Conservation (phyloP, 1,140 invertebrate genomes). For the Pseudomyrmex gracilis region DNA sequence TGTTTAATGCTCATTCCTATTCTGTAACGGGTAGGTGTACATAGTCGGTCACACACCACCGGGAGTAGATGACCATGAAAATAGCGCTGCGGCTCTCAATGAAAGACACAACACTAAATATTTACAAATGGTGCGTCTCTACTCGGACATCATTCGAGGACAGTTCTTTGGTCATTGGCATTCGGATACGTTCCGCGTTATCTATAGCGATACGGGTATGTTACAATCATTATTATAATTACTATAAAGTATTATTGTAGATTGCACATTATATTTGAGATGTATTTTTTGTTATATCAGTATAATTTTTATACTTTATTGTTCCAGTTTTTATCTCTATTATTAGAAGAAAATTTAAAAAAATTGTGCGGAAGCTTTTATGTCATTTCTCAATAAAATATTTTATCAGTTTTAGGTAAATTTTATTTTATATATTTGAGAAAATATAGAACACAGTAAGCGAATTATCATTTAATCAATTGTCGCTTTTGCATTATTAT, state of each 20-base stretch:
- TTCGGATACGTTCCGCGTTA: constrained; percentile 94
- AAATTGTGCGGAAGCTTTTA: no score
- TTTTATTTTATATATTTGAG: neutral
- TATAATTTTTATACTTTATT: neutral
- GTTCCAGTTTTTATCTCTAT: neutral
- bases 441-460: no score
- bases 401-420: neutral
- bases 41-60: constrained; percentile 96
- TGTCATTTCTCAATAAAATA: neutral
- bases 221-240: neutral
- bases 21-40: constrained; percentile 89
- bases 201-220: constrained; percentile 91
- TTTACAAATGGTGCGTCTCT: constrained; percentile 90
- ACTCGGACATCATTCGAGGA: constrained; percentile 92
- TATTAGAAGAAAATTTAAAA: neutral
- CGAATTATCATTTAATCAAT: neutral
- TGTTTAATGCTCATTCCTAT: constrained; percentile 45
- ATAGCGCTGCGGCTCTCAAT: constrained; percentile 87
- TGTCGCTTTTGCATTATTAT: neutral
- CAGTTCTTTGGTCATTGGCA: constrained; percentile 97
- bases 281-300: no score
- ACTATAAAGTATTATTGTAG: no score
- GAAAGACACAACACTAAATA: constrained; percentile 90
- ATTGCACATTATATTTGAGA: no score
- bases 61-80: constrained; percentile 92